Evolutionary conservation across 2,797 vertebrate species (phyloP).

Genomic region (Astyanax mexicanus): DNA sequence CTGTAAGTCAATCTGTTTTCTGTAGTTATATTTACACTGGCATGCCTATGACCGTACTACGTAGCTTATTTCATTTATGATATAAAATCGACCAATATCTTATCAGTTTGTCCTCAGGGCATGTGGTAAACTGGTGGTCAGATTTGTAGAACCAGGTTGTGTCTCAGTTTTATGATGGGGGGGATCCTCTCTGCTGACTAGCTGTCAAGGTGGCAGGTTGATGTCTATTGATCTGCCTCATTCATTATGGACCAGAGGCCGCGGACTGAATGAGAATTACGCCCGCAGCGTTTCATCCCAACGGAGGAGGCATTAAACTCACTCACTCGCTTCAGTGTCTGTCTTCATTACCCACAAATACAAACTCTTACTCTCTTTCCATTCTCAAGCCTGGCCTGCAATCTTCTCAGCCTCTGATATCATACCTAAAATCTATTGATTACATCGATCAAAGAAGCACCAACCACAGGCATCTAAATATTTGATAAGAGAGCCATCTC

Average conservation of each 20-base stretch:
- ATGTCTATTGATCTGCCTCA: conserved; percentile 59
- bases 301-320: conserved; percentile 46
- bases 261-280: conserved; percentile 55
- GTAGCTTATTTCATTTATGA: too few relatives aligned
- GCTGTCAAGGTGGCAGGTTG: conserved; percentile 53
- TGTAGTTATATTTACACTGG: too few relatives aligned
- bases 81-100: too few relatives aligned
- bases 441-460: conserved; percentile 45
- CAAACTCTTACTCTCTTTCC: conserved; percentile 11
- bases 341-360: conserved; percentile 33
- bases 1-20: too few relatives aligned
- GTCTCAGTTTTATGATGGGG: conserved; percentile 18
- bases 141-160: too few relatives aligned
- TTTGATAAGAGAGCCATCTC: conserved; percentile 53
- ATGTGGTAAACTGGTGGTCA: too few relatives aligned
- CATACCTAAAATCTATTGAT: conserved; percentile 56
- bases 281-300: conserved; percentile 44
- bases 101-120: too few relatives aligned
- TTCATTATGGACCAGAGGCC: conserved; percentile 53
- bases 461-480: conserved; percentile 55
- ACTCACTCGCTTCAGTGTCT: conserved; percentile 36
- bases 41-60: too few relatives aligned
- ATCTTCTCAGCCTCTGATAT: conserved; percentile 40
- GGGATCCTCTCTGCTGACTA: conserved; percentile 32
- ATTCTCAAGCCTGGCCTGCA: conserved; percentile 20